Evolutionary conservation across 30 jellyfish, hydroid and myxozoan species (phyloP).

Genomic region (Aurelia aurita): DNA sequence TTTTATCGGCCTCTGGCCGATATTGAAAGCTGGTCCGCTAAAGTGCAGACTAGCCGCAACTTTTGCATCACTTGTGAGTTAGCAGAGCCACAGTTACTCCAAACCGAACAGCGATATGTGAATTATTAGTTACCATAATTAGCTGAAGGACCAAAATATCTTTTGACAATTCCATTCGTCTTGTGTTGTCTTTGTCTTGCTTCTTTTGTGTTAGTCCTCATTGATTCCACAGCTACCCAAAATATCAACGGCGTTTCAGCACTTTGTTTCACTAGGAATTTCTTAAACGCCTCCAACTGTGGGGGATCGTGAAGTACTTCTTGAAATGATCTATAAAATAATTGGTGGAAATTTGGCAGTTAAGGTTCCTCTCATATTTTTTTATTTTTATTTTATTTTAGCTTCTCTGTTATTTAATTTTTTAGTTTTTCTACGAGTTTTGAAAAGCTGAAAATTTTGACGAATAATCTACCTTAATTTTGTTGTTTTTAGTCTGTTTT

Average conservation of each 20-base stretch:
- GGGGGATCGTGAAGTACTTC: conserved; percentile 81
- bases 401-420: too few species aligned
- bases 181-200: conserved; percentile 91
- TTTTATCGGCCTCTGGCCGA: too few species aligned
- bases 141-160: conserved; percentile 89
- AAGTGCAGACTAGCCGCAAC: too few species aligned
- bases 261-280: conserved; percentile 66
- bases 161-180: conserved; percentile 79
- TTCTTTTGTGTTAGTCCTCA: conserved; percentile 77
- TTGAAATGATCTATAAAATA: conserved; percentile 69
- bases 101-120: too few species aligned
- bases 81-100: too few species aligned
- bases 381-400: too few species aligned
- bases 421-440: too few species aligned
- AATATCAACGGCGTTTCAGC: conserved; percentile 80
- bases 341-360: neutral
- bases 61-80: too few species aligned
- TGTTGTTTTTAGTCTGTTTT: too few species aligned
- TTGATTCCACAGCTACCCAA: conserved; percentile 96
- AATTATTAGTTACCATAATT: conserved; percentile 14
- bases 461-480: too few species aligned
- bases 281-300: conserved; percentile 87
- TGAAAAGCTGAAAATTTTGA: too few species aligned
- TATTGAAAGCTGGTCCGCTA: too few species aligned
- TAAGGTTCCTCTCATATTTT: neutral